Percentiles rank a stretch among this genome's conserved stretches.
Conservation (phyloP, 2,888 invertebrate genomes). For the Acrobeloides nanus region DNA sequence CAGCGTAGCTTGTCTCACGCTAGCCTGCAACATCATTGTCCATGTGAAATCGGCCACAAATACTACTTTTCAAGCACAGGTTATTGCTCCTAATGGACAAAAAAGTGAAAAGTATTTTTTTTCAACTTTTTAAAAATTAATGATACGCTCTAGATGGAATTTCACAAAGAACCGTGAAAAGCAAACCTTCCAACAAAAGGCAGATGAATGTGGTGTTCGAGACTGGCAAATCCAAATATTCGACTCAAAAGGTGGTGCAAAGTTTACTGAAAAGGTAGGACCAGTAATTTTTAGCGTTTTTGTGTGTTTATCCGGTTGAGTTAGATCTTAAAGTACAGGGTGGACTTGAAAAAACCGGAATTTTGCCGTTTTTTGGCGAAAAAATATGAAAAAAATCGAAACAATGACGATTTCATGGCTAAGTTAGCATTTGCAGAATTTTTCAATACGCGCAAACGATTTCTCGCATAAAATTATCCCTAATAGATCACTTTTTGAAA, state of each 20-base stretch:
- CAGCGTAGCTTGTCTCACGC: constrained; percentile 6
- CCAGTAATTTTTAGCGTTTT: too few species aligned
- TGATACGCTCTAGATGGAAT: constrained; percentile 39
- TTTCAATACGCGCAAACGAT: too few species aligned
- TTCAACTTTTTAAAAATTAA: neutral
- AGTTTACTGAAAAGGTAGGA: neutral
- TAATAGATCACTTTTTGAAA: too few species aligned
- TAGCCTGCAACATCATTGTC: constrained; percentile 47
- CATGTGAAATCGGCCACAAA: constrained; percentile 49
- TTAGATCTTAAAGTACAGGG: too few species aligned
- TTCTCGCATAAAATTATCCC: too few species aligned
- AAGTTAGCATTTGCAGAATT: too few species aligned
- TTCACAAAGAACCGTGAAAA: constrained; percentile 37
- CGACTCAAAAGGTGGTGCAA: constrained; percentile 24
- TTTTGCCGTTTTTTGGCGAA: too few species aligned
- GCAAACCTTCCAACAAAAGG: constrained; percentile 50
- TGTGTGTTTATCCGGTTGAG: too few species aligned
- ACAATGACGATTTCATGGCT: too few species aligned
- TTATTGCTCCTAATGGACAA: constrained; percentile 45
- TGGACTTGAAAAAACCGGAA: too few species aligned
- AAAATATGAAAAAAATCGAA: too few species aligned
- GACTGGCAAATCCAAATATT: constrained; percentile 40
- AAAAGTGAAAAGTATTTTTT: constrained; percentile 43
- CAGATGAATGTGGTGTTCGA: constrained; percentile 44
- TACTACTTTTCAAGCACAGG: constrained; percentile 46